Evolutionary conservation across 2,888 invertebrate species (phyloP).

Genomic region (Odontocerum albicorne): DNA sequence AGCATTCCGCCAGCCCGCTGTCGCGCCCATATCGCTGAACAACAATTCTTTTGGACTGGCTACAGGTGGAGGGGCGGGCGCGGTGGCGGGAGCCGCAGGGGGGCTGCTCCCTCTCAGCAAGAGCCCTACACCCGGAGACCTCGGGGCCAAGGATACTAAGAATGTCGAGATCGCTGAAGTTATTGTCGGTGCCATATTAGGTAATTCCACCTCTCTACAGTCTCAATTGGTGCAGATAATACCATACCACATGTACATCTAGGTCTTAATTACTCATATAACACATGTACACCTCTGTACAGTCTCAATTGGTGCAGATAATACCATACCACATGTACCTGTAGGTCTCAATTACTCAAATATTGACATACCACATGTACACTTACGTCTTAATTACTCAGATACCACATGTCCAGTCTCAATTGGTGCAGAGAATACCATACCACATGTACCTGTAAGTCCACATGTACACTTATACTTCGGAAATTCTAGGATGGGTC

Average conservation of each 20-base stretch:
- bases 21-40: slow-evolving; percentile 78
- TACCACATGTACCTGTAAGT: no score
- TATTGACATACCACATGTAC: neutral
- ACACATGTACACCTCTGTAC: no score
- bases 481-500: no score
- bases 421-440: no score
- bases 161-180: slow-evolving; percentile 94
- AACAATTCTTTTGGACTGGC: slow-evolving; percentile 85
- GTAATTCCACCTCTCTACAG: slow-evolving; percentile 50
- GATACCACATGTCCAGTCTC: no score
- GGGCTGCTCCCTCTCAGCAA: slow-evolving; percentile 77
- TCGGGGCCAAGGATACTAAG: slow-evolving; percentile 78
- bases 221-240: neutral
- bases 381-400: no score
- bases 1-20: slow-evolving; percentile 64
- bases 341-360: neutral
- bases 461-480: no score
- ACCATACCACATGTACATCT: neutral
- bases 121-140: slow-evolving; percentile 80
- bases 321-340: no score
- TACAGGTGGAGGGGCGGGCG: slow-evolving; percentile 62
- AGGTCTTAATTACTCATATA: neutral
- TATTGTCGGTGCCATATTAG: slow-evolving; percentile 96
- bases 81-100: slow-evolving; percentile 49
- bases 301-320: no score